Evolutionary conservation across 2,888 invertebrate species (phyloP).

Genomic region (Neria commutata): DNA sequence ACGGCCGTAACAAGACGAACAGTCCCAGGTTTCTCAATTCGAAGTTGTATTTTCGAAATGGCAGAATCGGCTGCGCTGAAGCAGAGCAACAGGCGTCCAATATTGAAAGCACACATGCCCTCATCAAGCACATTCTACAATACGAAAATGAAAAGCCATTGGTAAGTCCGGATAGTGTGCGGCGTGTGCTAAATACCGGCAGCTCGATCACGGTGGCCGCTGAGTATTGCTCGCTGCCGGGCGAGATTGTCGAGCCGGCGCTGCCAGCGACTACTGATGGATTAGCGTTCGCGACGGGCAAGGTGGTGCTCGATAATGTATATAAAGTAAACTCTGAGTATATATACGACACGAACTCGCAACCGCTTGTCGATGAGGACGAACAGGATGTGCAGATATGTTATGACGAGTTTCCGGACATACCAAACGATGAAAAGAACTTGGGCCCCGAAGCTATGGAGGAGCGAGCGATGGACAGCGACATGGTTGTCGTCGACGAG

Average conservation of each 20-base stretch:
- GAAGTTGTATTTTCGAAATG: slow-evolving; percentile 59
- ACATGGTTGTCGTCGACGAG: slow-evolving; percentile 44
- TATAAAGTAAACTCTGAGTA: slow-evolving; percentile 27
- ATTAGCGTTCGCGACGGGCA: slow-evolving; percentile 38
- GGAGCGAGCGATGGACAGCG: slow-evolving; percentile 41
- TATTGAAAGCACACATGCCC: slow-evolving; percentile 59
- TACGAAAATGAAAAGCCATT: slow-evolving; percentile 59
- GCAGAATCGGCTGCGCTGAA: slow-evolving; percentile 60
- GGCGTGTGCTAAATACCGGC: slow-evolving; percentile 44
- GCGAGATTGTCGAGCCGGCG: slow-evolving; percentile 12
- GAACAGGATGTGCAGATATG: slow-evolving; percentile 58
- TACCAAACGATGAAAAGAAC: slow-evolving; percentile 56
- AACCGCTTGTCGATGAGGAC: slow-evolving; percentile 45
- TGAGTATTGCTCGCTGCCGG: slow-evolving; percentile 33
- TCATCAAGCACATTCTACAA: slow-evolving; percentile 60
- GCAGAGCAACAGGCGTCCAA: slow-evolving; percentile 57
- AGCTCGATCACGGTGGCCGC: slow-evolving; percentile 17
- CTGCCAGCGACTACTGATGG: slow-evolving; percentile 22
- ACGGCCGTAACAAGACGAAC: slow-evolving; percentile 41
- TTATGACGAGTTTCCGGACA: slow-evolving; percentile 56
- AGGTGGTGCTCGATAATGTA: slow-evolving; percentile 28
- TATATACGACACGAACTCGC: slow-evolving; percentile 40
- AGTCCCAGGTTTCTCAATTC: slow-evolving; percentile 59
- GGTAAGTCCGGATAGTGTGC: slow-evolving; percentile 59
- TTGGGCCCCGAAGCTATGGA: slow-evolving; percentile 38